Conservation (phyloP, 2,113 vertebrate species). For the Smithornis capensis region DNA sequence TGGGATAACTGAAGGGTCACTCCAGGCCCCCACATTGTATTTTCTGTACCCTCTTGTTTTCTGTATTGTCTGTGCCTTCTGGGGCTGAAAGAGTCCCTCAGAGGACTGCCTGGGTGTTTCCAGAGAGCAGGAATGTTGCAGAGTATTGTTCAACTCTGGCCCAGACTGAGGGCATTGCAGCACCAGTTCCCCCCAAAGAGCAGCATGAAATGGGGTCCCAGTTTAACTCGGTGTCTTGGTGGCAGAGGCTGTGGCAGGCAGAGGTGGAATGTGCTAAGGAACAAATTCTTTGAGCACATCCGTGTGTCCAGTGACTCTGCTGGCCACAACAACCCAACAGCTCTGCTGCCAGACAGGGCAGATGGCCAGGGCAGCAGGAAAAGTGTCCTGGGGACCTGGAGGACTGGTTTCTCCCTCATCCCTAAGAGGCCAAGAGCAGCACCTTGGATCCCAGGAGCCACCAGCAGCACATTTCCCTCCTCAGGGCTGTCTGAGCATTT, state of each 20-base stretch:
- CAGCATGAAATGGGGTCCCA: rapidly evolving
- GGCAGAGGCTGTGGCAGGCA: not conserved
- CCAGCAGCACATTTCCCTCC: rapidly evolving
- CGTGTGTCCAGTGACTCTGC: rapidly evolving
- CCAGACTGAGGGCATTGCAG: not conserved
- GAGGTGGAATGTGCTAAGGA: rapidly evolving
- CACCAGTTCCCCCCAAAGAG: not conserved
- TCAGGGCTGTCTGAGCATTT: rapidly evolving
- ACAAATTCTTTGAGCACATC: rapidly evolving
- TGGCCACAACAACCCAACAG: not conserved
- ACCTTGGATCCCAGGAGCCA: rapidly evolving
- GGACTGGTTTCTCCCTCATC: not conserved
- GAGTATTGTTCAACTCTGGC: not conserved
- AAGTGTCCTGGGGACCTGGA: not conserved
- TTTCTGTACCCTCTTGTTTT: not conserved
- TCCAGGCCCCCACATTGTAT: not conserved
- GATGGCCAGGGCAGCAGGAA: not conserved
- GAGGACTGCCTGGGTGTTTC: not conserved
- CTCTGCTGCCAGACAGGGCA: not conserved
- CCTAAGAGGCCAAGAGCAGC: not conserved
- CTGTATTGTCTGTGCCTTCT: not conserved
- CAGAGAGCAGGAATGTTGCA: not conserved
- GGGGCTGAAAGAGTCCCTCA: not conserved
- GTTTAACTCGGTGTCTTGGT: rapidly evolving
- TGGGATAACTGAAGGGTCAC: not conserved